phyloP scores from a whole-genome alignment of 2,113 vertebrate genomes.

The Chamaea fasciata region DNA sequence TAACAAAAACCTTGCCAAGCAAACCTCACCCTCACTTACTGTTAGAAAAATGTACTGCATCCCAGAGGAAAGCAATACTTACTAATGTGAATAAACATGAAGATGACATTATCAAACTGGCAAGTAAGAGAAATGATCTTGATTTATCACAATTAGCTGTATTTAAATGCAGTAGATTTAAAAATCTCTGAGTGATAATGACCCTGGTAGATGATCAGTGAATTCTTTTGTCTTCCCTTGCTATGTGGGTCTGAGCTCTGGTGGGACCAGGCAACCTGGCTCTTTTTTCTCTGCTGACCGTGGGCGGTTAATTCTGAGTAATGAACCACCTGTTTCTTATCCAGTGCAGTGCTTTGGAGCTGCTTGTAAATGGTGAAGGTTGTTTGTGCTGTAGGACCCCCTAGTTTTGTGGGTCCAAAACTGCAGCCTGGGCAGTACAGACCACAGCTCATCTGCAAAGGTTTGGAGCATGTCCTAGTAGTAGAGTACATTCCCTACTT shows the following conservation, averaged over 20 bases:
- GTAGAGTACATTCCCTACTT: no score
- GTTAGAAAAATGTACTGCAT: neutral
- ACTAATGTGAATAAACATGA: neutral
- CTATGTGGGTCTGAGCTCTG: neutral
- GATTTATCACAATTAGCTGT: neutral
- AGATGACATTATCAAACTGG: neutral
- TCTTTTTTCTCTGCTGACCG: neutral
- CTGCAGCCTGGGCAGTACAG: neutral
- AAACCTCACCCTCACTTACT: neutral
- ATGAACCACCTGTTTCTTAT: neutral
- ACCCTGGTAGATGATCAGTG: neutral
- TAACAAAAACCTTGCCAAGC: neutral
- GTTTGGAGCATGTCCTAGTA: neutral
- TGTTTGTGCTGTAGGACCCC: neutral
- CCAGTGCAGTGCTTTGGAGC: neutral
- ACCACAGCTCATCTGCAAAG: neutral
- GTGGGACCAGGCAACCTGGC: neutral
- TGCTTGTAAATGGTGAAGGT: neutral
- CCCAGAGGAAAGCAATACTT: neutral
- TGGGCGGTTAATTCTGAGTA: neutral
- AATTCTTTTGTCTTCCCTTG: rapidly evolving
- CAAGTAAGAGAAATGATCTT: neutral
- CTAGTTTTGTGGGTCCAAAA: neutral
- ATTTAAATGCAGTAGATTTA: neutral
- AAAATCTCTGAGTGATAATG: neutral